Evolutionary conservation across 1,140 invertebrate species (phyloP).

Genomic region (Drosophila insularis): DNA sequence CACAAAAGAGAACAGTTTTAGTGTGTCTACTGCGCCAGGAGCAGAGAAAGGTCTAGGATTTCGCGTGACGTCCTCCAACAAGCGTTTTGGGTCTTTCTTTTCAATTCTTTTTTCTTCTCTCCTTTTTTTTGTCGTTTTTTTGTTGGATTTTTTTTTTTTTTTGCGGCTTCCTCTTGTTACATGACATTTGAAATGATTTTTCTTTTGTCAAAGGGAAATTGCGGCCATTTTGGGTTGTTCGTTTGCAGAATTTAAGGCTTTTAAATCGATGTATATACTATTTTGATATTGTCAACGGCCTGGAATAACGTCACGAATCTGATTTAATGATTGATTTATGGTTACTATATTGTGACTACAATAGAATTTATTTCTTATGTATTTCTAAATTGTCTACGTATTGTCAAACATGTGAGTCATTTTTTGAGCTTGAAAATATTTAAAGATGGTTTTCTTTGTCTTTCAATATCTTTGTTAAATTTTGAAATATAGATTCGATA

Average conservation of each 20-base stretch:
- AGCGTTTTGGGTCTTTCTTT: conserved; percentile 15
- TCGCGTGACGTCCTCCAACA: conserved; percentile 55
- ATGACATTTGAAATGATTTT: conserved; percentile 56
- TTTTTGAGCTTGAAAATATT: no score
- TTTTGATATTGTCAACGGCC: conserved; percentile 47
- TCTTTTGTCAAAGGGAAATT: conserved; percentile 38
- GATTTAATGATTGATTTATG: conserved; percentile 37
- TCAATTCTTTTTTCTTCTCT: conserved; percentile 32
- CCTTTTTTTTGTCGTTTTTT: conserved; percentile 19
- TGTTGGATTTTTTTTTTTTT: conserved; percentile 27
- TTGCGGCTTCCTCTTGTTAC: conserved; percentile 35
- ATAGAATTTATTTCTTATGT: neutral
- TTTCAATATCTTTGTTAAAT: no score
- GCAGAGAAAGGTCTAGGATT: conserved; percentile 48
- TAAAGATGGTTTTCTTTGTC: no score
- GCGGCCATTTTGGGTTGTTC: conserved; percentile 11
- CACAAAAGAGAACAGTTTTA: conserved; percentile 72
- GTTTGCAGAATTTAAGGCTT: conserved; percentile 34
- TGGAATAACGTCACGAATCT: conserved; percentile 12
- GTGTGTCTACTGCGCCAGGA: conserved; percentile 48
- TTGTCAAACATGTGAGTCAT: no score
- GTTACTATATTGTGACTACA: conserved; percentile 5
- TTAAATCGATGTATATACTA: conserved; percentile 34
- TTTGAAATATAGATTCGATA: no score
- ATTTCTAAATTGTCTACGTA: neutral